Evolutionary conservation across 2,888 invertebrate species (phyloP).

Genomic region (Acholoe squamosa): DNA sequence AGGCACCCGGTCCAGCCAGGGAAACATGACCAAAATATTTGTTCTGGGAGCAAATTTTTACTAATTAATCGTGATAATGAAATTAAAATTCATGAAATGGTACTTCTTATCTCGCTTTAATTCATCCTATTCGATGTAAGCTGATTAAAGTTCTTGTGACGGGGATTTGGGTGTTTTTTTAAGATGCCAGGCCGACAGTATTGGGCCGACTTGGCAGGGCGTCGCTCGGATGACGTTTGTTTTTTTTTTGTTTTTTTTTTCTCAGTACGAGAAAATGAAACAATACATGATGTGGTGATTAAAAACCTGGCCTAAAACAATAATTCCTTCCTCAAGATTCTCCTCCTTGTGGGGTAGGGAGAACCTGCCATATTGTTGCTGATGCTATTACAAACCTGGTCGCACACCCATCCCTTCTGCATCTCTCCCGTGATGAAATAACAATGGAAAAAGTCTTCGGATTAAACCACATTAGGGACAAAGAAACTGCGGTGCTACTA

Average conservation of each 20-base stretch:
- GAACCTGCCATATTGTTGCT: neutral
- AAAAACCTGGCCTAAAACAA: neutral
- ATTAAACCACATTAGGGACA: neutral
- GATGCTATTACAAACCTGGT: neutral
- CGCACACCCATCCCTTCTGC: neutral
- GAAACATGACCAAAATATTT: conserved; percentile 26
- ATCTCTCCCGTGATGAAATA: neutral
- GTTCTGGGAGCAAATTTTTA: neutral
- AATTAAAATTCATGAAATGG: conserved; percentile 57
- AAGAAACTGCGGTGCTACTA: neutral
- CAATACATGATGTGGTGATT: conserved; percentile 1
- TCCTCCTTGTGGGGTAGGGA: neutral
- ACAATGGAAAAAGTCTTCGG: neutral
- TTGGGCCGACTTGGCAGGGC: neutral
- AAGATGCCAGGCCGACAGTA: neutral
- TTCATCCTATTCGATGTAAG: conserved; percentile 39
- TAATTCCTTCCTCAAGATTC: conserved; percentile 12
- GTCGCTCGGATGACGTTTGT: neutral
- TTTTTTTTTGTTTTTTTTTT: neutral
- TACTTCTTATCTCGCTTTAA: conserved; percentile 17
- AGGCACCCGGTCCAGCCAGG: neutral
- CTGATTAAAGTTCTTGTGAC: conserved; percentile 38
- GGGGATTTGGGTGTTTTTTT: neutral
- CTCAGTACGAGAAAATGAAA: neutral
- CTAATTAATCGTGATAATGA: conserved; percentile 51